Evolutionary conservation across 2,113 vertebrate genomes (phyloP).

Genomic region (Sminthopsis crassicaudata): DNA sequence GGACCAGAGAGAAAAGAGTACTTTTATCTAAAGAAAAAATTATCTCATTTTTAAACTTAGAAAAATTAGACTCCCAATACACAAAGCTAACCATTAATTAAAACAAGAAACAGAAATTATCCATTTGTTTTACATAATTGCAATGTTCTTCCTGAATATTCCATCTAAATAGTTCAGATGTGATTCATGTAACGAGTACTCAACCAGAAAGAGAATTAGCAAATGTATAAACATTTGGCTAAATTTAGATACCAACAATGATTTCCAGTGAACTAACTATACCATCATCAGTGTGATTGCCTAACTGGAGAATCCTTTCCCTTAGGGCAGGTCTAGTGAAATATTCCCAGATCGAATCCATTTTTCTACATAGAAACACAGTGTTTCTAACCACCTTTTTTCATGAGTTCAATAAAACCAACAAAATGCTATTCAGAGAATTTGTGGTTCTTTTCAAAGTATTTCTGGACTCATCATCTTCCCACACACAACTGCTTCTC

Average conservation of each 20-base stretch:
- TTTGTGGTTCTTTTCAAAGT: not conserved
- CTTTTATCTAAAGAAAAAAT: not conserved
- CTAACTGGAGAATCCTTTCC: not conserved
- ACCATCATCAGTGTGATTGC: not conserved
- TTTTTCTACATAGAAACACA: constrained; percentile 17
- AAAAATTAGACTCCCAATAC: not conserved
- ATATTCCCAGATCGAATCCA: not conserved
- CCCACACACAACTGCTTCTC: not conserved
- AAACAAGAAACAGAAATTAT: constrained; percentile 12
- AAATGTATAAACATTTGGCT: not conserved
- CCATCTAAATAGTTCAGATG: constrained; percentile 4
- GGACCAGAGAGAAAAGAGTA: not conserved
- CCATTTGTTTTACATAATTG: not conserved
- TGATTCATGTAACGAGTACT: constrained; percentile 31
- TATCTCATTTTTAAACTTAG: not conserved
- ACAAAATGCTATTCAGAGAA: not conserved
- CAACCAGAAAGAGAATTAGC: not conserved
- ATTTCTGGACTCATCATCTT: not conserved
- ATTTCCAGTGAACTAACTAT: not conserved
- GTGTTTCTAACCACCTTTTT: not conserved
- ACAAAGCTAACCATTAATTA: constrained; percentile 7
- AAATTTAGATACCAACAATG: not conserved
- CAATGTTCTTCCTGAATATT: constrained; percentile 28
- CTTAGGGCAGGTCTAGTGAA: not conserved
- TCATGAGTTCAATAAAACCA: not conserved